Conservation (phyloP, 2,888 invertebrate genomes). For the Tipula helvola region DNA sequence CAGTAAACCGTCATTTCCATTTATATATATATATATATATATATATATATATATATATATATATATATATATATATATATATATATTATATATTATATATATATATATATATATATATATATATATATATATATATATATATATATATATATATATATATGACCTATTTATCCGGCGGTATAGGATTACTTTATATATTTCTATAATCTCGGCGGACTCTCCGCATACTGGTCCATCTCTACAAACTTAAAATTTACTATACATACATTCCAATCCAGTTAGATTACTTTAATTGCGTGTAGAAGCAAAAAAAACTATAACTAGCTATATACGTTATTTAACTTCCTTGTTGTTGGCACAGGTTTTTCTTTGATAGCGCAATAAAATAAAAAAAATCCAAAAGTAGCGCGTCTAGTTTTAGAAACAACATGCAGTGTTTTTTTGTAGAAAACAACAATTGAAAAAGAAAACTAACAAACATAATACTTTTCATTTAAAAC, state of each 20-base stretch:
- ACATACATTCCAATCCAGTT: background rate
- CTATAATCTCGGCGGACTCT: background rate
- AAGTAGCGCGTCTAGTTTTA: background rate
- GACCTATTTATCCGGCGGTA: background rate
- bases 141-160: background rate
- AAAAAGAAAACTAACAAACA: background rate
- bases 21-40: constrained; percentile 7
- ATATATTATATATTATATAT: background rate
- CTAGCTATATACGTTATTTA: background rate
- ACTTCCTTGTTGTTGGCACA: background rate
- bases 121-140: background rate
- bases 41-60: background rate
- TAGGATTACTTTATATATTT: background rate
- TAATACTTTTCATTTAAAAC: background rate
- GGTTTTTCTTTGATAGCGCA: background rate
- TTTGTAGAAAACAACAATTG: background rate
- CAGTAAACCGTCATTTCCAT: constrained; percentile 17
- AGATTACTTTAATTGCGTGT: background rate
- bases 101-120: background rate
- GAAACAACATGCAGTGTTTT: background rate
- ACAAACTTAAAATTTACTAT: background rate
- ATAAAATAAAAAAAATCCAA: background rate
- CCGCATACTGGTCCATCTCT: background rate
- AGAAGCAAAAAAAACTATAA: background rate
- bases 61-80: background rate